Evolutionary conservation across 2,797 vertebrate species (phyloP), one percentile per base, ranked within the genome.

Genomic region (Onychomys arenicola): DNA sequence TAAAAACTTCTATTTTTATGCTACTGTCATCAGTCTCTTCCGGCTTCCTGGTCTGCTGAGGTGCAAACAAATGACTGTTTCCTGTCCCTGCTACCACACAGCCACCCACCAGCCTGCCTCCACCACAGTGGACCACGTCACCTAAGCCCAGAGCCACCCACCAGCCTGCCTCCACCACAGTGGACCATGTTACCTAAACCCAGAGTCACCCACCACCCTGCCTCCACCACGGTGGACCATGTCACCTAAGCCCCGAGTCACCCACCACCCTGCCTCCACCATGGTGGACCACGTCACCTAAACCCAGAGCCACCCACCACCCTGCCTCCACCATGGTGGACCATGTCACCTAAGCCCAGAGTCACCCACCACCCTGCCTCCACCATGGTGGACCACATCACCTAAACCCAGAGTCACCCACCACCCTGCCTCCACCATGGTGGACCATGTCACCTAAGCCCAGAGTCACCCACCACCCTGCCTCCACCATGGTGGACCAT

Each of bases 71-170:
- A n/a, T 13, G 13, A 5, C 17, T 61, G 19, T 40, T 25, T 61
- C 87, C 29, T 25, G 71, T 46, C 25, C 40, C 55, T 25, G 37
- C 27, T 0, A 6, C 4, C 27, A 10, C 29, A 23, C 37, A 61
- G 37, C 37, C 10, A 1, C 37, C 27, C 55, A 40, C 32, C 14
- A 2, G n/a, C 13, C 13, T 71, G 34, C 46, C 52, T 23, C 9
- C 67, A 59, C 10, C 69, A 59, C 0, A 0, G 0, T 43, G 52
- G 52, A 21, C n/a, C 52, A 43, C 14, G 2, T 32, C 3, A 4
- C 52, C 86, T 43, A 43, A 59, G 43, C 32, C 52, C 52, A 52
- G 52, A 52, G 13, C 13, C 52, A 1, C 11, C 37, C 55, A 40
- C 32, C 14, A 2, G n/a, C 13, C 13, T 71, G 34, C 46, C 52